Conservation (phyloP, 1,140 invertebrate genomes). For the Elymnias hypermnestra region DNA sequence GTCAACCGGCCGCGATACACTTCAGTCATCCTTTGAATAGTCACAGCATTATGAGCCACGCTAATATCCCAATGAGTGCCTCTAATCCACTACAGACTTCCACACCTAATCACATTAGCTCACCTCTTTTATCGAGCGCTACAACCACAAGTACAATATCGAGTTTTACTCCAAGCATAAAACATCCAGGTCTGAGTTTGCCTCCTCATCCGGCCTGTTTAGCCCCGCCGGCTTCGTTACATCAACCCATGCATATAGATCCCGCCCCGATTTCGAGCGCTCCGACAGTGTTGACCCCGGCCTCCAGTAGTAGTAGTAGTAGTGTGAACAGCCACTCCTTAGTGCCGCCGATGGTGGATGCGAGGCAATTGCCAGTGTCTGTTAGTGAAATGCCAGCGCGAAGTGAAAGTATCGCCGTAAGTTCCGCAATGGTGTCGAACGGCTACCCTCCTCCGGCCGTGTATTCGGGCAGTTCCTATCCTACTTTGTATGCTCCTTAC, state of each 20-base stretch:
- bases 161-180: conserved; percentile 45
- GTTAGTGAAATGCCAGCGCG: conserved; percentile 35
- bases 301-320: conserved; percentile 30
- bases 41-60: conserved; percentile 54
- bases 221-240: conserved; percentile 37
- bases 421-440: conserved; percentile 41
- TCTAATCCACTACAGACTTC: conserved; percentile 41
- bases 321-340: conserved; percentile 33
- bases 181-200: conserved; percentile 46
- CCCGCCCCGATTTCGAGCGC: conserved; percentile 35
- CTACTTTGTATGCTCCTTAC: conserved; percentile 85
- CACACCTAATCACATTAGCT: conserved; percentile 47
- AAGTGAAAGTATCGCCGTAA: conserved; percentile 38
- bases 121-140: conserved; percentile 34
- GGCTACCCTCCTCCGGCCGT: conserved; percentile 63
- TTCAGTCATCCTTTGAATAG: conserved; percentile 49
- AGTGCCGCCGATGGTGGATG: conserved; percentile 42
- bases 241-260: conserved; percentile 41
- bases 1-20: conserved; percentile 34
- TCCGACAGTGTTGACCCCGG: conserved; percentile 35
- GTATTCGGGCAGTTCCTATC: conserved; percentile 80
- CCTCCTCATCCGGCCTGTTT: conserved; percentile 34
- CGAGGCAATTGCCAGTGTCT: conserved; percentile 35
- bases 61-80: conserved; percentile 40
- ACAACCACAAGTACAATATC: conserved; percentile 50